Evolutionary conservation across 2,888 invertebrate genomes (phyloP), one percentile per base, ranked within the genome.

Genomic region (Chaetogeoica ovagalla): DNA sequence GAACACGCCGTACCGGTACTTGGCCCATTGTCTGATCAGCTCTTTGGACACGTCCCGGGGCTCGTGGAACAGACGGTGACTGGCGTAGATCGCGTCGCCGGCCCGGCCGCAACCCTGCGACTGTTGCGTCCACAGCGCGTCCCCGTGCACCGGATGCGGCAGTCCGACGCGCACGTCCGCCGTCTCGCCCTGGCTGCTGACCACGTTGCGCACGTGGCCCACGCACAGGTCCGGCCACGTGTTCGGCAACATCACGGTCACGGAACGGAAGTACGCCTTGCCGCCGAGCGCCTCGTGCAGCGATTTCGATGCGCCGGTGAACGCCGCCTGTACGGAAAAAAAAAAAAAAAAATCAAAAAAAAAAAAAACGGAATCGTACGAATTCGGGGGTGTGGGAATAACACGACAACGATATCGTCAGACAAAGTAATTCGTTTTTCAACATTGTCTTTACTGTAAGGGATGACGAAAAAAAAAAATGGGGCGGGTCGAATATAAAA

Each of bases 1-100:
- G 85, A 91, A 91, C 6, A 91, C 89, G 4, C 91, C 91, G 86
- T 91, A 92, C 1, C 91, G 88, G 84, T 90, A 90, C 86, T 90
- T 91, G 7, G 90, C 89, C 88, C 91, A 91, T 84, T 91, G 89
- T 83, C 89, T 89, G 0, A 90, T 88, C 57, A 91, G 84, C 17
- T 88, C 81, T 83, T 84, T 84, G 86, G 87, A 86, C 72, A 88
- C 84, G 82, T 87, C 86, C 52, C 84, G 84, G 9, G 84, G 82
- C 48, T 84, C 84, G 17, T 83, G 77, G 62, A 89, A 85, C n/a
- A 85, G 84, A 66, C 87, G 86, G 83, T 87, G 87, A 68, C 87
- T 86, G 37, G 90, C 83, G 83, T 88, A 89, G 69, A 91, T 89
- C 84, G 89, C 90, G 84, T 90, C 89, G 0, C 90, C 91, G 8